Evolutionary conservation across 1,140 invertebrate genomes (phyloP), one percentile per base, ranked within the genome.

Genomic region (Cheumatopsyche charites): DNA sequence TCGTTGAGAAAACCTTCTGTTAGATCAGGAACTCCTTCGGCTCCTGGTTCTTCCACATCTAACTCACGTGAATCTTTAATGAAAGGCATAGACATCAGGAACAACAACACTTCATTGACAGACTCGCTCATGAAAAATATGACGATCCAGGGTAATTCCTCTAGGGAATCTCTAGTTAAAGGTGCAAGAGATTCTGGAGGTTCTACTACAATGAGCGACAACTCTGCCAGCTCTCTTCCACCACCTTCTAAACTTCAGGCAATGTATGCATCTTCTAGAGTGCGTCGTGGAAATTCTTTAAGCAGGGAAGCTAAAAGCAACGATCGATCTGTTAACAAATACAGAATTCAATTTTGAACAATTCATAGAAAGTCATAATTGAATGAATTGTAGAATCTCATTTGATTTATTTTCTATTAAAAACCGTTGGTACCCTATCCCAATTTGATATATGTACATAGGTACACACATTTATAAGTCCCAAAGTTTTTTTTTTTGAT

Each of bases 271-370:
- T 81, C 29, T 78, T 82, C 13, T 45, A 74, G 55, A 41, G 75
- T 52, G 80, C 82, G 84, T 76, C 82, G 83, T 74, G 88, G 84
- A 78, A 85, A 82, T 85, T 83, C 86, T 81, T 77, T 85, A 82
- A 85, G 81, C 84, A 77, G 86, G 79, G 69, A 88, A 81, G 78
- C 82, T 70, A 87, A 85, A 72, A 84, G 84, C 65, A 81, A 82
- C 70, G 81, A 82, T 36, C 82, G 86, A 73, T 79, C 69, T 52
- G 77, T 76, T n/a, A 85, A 80, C 74, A 90, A 90, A 78, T 90
- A 90, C 80, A 86, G 89, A 29, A 90, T 90, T 78, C 89, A 90
- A 75, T 90, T 90, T 80, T 90, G 43, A 49, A 63, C 29, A 9
- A 4, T 36, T 36, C 29, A 4, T 36, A n/a, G n/a, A n/a, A n/a